A percentile compares a stretch with the other conserved stretches of the same genome.
These are phyloP conservation scores for Drosophila meridionalis DNA, from an alignment of 2,888 invertebrate species.

Conservation along the genomic window DNA sequence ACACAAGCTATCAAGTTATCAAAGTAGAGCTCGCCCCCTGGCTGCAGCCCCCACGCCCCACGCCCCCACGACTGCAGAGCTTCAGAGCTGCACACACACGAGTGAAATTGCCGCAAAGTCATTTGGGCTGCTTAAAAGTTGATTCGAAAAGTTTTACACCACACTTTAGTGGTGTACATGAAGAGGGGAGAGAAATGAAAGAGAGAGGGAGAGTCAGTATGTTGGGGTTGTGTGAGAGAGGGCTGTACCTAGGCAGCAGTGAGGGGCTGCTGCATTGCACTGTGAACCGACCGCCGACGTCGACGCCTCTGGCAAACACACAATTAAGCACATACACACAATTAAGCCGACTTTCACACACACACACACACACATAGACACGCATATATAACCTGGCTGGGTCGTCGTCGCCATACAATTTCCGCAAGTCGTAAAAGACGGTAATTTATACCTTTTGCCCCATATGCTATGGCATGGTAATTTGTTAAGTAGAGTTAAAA, in stretches of 20 bases:
- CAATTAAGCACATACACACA: slow-evolving; percentile 76
- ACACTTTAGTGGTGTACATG: slow-evolving; percentile 30
- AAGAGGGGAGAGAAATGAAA: too few relatives aligned
- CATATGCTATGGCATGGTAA: slow-evolving; percentile 85
- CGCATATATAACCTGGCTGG: slow-evolving; percentile 38
- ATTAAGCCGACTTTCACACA: slow-evolving; percentile 57
- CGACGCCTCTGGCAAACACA: slow-evolving; percentile 65
- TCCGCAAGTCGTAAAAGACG: slow-evolving; percentile 81
- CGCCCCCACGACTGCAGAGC: neutral
- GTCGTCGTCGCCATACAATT: slow-evolving; percentile 76
- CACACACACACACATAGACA: slow-evolving; percentile 21
- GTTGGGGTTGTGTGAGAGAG: slow-evolving; percentile 11
- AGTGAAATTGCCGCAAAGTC: slow-evolving; percentile 71
- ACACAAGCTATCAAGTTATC: slow-evolving; percentile 78
- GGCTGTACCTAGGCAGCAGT: slow-evolving; percentile 28
- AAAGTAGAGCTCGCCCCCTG: slow-evolving; percentile 39
- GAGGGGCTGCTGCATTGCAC: slow-evolving; percentile 5
- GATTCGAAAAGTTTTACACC: slow-evolving; percentile 77
- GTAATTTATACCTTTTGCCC: slow-evolving; percentile 82
- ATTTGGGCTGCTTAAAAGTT: slow-evolving; percentile 79
- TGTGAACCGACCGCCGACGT: slow-evolving; percentile 49
- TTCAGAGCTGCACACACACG: slow-evolving; percentile 4
- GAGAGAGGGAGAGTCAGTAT: neutral
- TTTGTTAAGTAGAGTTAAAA: slow-evolving; percentile 86
- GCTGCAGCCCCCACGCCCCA: neutral